Evolutionary conservation across 2,888 invertebrate genomes (phyloP).

Genomic region (Ennomos erosarius): DNA sequence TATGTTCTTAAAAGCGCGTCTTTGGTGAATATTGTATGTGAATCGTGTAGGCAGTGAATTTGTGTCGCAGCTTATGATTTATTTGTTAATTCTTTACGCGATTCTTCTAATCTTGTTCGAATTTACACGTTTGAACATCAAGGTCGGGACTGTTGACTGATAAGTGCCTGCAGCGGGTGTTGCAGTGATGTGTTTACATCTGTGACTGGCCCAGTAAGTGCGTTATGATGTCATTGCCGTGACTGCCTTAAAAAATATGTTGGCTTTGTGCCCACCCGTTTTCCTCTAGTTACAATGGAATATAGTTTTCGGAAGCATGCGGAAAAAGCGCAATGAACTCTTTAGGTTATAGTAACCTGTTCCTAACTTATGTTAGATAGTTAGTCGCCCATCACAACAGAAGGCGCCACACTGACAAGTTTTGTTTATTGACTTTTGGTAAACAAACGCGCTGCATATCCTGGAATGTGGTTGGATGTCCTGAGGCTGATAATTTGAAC

Average conservation of each 20-base stretch:
- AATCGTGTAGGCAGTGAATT: conserved; percentile 77
- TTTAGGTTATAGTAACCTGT: conserved; percentile 70
- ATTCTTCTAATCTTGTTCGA: conserved; percentile 47
- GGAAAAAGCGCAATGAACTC: conserved; percentile 69
- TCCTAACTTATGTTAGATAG: conserved; percentile 65
- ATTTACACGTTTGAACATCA: conserved; percentile 46
- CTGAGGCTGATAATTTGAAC: conserved; percentile 5
- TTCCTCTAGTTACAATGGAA: conserved; percentile 70
- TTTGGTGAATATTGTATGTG: conserved; percentile 53
- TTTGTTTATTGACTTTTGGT: conserved; percentile 35
- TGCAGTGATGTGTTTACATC: conserved; percentile 82
- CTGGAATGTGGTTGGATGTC: conserved; percentile 10
- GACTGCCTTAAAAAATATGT: conserved; percentile 78
- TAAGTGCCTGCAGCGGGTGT: conserved; percentile 56
- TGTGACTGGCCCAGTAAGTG: conserved; percentile 78
- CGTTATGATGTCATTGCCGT: conserved; percentile 80
- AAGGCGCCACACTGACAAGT: conserved; percentile 36
- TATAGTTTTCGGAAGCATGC: conserved; percentile 70
- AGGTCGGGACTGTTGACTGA: conserved; percentile 46
- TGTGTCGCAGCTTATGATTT: conserved; percentile 66
- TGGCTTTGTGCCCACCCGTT: conserved; percentile 84
- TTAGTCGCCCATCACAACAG: conserved; percentile 49
- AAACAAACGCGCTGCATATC: conserved; percentile 12
- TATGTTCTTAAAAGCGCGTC: conserved; percentile 46
- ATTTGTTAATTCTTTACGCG: conserved; percentile 58